These are phyloP conservation scores for Ptilodon capucinus DNA, from an alignment of 2,888 invertebrate genomes.

Conservation along the genomic window DNA sequence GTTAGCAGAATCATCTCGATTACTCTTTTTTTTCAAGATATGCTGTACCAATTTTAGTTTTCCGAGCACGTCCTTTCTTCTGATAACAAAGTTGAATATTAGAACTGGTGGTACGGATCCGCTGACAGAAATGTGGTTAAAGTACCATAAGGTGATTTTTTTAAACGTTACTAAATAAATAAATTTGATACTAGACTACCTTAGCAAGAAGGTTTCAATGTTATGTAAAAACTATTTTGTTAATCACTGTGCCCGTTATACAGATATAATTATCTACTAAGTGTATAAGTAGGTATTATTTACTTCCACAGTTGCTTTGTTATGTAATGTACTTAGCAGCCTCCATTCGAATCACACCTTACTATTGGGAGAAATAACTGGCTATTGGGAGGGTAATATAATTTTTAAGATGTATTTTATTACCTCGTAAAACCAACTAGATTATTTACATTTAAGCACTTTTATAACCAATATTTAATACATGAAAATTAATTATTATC, in stretches of 20 bases:
- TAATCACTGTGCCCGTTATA: no score
- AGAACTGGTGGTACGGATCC: slow-evolving; percentile 18
- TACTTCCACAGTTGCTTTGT: no score
- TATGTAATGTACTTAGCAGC: background rate
- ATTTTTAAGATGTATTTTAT: slow-evolving; percentile 45
- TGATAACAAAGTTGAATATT: slow-evolving; percentile 48
- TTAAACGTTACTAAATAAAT: no score
- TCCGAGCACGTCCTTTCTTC: slow-evolving; percentile 47
- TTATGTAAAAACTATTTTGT: no score
- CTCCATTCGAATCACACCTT: slow-evolving; percentile 22
- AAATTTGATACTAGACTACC: no score
- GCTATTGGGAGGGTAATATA: slow-evolving; percentile 36
- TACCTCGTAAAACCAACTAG: slow-evolving; percentile 44
- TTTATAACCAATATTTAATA: slow-evolving; percentile 45
- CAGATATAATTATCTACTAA: no score
- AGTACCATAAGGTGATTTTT: background rate
- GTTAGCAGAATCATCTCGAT: no score
- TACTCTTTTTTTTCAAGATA: slow-evolving; percentile 28
- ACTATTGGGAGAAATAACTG: slow-evolving; percentile 27
- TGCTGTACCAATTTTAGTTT: slow-evolving; percentile 36
- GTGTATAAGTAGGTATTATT: no score
- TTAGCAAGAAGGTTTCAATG: no score
- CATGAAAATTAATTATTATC: slow-evolving; percentile 43
- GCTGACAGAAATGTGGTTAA: slow-evolving; percentile 21
- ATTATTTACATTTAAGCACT: slow-evolving; percentile 44